Evolutionary conservation across 2,797 vertebrate species (phyloP), one percentile per base, ranked within the genome.

Genomic region (Bryconaethiops microstoma): DNA sequence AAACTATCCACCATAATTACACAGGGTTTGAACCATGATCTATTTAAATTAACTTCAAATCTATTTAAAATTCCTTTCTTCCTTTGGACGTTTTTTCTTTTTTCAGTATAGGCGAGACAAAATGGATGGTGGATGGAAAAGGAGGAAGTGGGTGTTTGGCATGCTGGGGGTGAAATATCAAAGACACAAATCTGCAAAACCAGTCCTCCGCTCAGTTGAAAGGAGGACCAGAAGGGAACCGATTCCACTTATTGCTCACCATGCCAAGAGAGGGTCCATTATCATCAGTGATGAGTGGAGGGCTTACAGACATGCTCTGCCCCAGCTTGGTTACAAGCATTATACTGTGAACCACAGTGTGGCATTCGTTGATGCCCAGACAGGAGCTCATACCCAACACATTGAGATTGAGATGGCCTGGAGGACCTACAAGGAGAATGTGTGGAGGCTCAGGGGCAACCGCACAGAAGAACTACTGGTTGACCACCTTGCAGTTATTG

Each of bases 111-210:
- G 83, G 1, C 70, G 55, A 87, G 82, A 79, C 29, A 69, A 67
- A 80, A 80, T 85, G 65, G 67, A 76, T 74, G 72, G 79, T 45
- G 75, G 62, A 9, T 83, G 79, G 83, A 83, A 74, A 69, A 83
- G 83, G 48, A 80, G 45, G 42, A 82, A 87, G 57, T 86, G 76
- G 78, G 83, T 84, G 5, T 84, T 82, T 74, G 77, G 81, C 1
- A 82, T 85, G 68, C 40, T 79, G 7, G 62, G 65, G 35, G 65
- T 85, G 14, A 73, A 57, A 39, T n/a, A 17, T 13, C 52, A 78
- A 23, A 0, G 12, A 48, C 39, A 40, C 23, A 13, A 54, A 52
- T 1, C 4, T 19, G 23, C 7, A 50, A 82, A 78, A 59, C 70
- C 82, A 23, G 29, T 84, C 60, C 45, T 85, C 1, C 39, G 14